Conservation (phyloP, 2,888 invertebrate species). For the Spialia ferax region DNA sequence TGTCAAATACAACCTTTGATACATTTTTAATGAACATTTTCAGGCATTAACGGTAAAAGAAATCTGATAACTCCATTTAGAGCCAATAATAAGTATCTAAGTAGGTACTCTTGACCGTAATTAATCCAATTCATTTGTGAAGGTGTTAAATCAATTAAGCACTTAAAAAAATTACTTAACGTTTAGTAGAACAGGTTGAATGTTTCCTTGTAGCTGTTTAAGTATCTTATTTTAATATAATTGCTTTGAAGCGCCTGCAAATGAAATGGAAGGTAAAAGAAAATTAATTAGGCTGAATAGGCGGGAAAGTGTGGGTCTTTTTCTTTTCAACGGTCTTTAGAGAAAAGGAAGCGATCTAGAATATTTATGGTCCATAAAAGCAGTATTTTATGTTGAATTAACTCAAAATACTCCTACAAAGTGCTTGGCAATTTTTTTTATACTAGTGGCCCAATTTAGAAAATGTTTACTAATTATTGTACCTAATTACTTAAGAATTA, state of each 20-base stretch:
- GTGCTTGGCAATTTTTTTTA: constrained; percentile 16
- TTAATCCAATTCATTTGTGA: neutral
- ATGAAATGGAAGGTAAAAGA: constrained; percentile 38
- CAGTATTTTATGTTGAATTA: constrained; percentile 24
- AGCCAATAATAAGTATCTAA: no score
- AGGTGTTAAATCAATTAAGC: constrained; percentile 15
- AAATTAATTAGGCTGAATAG: constrained; percentile 37
- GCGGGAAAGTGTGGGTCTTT: constrained; percentile 35
- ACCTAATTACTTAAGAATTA: neutral
- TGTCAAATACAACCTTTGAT: no score
- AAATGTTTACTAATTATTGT: neutral
- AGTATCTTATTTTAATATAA: constrained; percentile 29
- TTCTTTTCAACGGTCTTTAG: constrained; percentile 35
- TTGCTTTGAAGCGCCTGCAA: constrained; percentile 33
- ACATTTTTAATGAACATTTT: no score
- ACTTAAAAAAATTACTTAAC: constrained; percentile 19
- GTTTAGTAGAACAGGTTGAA: constrained; percentile 32
- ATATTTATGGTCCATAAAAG: constrained; percentile 33
- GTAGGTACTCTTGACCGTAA: neutral
- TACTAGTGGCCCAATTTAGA: neutral
- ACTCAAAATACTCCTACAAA: constrained; percentile 24
- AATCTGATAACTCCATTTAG: no score
- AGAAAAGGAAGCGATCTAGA: constrained; percentile 26
- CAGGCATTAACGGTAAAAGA: no score
- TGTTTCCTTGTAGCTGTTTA: constrained; percentile 31